A percentile compares a stretch with the other conserved stretches of the same genome.
These are phyloP conservation scores for Mesoclemmys tuberculata DNA, from an alignment of 2,113 vertebrate species.

Conservation along the genomic window DNA sequence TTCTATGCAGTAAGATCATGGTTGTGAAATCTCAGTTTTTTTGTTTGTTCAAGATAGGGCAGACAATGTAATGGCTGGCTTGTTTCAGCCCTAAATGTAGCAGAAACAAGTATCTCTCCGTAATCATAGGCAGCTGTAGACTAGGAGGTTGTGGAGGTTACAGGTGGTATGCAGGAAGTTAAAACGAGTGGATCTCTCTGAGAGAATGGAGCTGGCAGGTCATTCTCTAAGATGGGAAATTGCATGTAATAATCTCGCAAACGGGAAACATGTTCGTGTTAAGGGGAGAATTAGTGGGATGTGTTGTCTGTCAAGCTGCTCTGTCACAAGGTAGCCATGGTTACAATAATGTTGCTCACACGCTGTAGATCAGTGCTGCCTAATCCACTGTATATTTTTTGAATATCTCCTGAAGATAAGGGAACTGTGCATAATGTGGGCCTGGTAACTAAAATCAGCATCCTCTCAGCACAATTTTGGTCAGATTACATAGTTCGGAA, in stretches of 20 bases:
- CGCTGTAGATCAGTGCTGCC: neutral
- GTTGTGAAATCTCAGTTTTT: neutral
- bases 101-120: neutral
- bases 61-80: neutral
- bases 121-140: neutral
- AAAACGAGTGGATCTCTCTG: neutral
- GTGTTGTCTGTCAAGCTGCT: neutral
- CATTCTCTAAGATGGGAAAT: neutral
- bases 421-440: neutral
- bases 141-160: neutral
- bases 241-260: conserved; percentile 7
- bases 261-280: neutral
- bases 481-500: conserved; percentile 42
- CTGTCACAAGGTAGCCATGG: neutral
- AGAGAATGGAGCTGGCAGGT: neutral
- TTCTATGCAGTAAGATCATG: neutral
- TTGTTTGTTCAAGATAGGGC: rapidly evolving
- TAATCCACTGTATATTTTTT: conserved; percentile 43
- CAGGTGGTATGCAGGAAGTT: neutral
- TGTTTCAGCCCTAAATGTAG: neutral
- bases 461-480: conserved; percentile 45
- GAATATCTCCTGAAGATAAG: conserved; percentile 24
- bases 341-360: neutral
- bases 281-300: conserved; percentile 24
- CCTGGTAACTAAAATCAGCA: conserved; percentile 39